Evolutionary conservation across 2,888 invertebrate species (phyloP), one percentile per base, ranked within the genome.

Genomic region (Villa cingulata): DNA sequence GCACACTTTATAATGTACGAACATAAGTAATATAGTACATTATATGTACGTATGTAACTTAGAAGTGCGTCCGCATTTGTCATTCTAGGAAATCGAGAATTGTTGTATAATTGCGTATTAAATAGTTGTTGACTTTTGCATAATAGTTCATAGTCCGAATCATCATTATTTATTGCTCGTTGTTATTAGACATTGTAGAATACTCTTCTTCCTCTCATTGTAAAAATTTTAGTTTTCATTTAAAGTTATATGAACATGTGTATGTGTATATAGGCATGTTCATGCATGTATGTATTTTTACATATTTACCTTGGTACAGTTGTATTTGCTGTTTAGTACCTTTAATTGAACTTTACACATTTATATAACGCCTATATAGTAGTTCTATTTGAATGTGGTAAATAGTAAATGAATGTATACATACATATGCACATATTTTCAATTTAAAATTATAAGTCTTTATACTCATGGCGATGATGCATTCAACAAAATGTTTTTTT

Each of bases 51-150:
- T 23, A 23, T 23, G 7, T 23, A 23, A 23, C 41, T 46, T 42
- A 41, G 42, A 41, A 37, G 46, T 41, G 46, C 46, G 42, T 46
- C 46, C 46, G 46, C 46, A 42, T 46, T 46, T 46, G 46, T 46
- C 41, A 46, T 46, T 46, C 41, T 37, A 46, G 46, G 46, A 46
- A 46, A 46, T 46, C 41, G 42, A 46, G 29, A 41, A 41, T 42
- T 37, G 41, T 41, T 41, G 41, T 23, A 6, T 23, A 23, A 23
- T 23, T 23, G 4, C 7, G 23, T 23, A 23, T 23, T 23, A 23
- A 23, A 23, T 23, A 23, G 5, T 6, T 23, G 7, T 23, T n/a
- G n/a, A 23, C 23, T 6, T 23, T 23, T 23, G 23, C 7, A 23
- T 23, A 23, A 23, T 23, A 4, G 7, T 23, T 23, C 7, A 23